Evolutionary conservation across 2,797 vertebrate genomes (phyloP), one percentile per base, ranked within the genome.

Genomic region (Thripadectes ignobilis): DNA sequence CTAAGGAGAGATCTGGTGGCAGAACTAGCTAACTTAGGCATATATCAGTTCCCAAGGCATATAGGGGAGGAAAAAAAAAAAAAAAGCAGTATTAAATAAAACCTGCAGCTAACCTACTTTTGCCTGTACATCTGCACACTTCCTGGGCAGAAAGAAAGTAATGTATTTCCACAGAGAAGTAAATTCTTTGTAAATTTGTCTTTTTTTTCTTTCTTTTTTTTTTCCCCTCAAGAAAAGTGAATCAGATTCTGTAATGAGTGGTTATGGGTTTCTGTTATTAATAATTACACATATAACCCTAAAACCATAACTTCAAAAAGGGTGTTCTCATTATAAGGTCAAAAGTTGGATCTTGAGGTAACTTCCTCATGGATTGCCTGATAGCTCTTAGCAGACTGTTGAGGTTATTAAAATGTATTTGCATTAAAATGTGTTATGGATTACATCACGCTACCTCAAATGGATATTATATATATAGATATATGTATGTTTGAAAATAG

Each of bases 181-280:
- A 3, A 76, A 29, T 18, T 45, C 20, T 38, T 87, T 66, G 9
- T 5, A 30, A 46, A 19, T 65, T 65, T 46, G 10, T 4, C 48
- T 49, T 51, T 79, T 71, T 14, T 26, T 4, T 23, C 4, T 30
- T 62, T 32, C 23, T 59, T 62, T 23, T 32, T 29, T 65, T 62
- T 23, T 2, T 0, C 5, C 20, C 7, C 13, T 29, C 2, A 13
- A 3, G 38, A 72, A 38, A 30, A 29, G 4, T 34, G 12, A 71
- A 79, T 15, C 6, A 19, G 51, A 55, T 15, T 26, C 17, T 71
- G 1, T 51, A 85, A 30, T 20, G 8, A 68, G 6, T 9, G 5
- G 9, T 58, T 72, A 66, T 43, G 14, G 43, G 12, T 57, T 80
- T 81, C 84, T 67, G 21, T n/a, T 57, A 41, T 23, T 69, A 49